Evolutionary conservation across 2,888 invertebrate genomes (phyloP).

Genomic region (Pachymerium ferrugineum): DNA sequence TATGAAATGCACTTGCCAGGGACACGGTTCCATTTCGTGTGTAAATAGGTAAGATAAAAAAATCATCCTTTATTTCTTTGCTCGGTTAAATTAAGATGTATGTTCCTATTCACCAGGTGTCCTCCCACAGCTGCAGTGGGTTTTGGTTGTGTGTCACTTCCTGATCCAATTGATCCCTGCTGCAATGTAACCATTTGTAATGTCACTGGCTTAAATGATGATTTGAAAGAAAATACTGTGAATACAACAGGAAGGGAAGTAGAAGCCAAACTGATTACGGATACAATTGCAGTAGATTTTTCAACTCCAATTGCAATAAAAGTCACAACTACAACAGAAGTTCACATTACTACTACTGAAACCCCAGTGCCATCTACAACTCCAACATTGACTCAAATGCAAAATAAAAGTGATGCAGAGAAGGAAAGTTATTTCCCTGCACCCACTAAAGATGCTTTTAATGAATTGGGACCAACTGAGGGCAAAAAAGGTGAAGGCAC

Average conservation of each 20-base stretch:
- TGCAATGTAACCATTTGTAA: conserved; percentile 81
- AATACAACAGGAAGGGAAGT: not conserved
- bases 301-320: no score
- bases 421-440: not conserved
- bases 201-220: conserved; percentile 1
- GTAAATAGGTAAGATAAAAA: conserved; percentile 56
- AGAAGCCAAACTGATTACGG: not conserved
- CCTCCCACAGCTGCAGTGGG: not conserved
- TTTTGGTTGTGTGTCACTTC: conserved; percentile 67
- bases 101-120: no score
- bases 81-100: no score
- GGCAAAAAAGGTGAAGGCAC: conserved; percentile 1
- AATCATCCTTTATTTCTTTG: conserved; percentile 9
- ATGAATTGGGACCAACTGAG: not conserved
- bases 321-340: not conserved
- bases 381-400: not conserved
- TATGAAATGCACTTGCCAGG: conserved; percentile 68
- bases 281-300: no score
- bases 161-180: conserved; percentile 75
- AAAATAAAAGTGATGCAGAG: not conserved
- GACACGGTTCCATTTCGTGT: conserved; percentile 66
- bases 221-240: not conserved
- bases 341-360: not conserved
- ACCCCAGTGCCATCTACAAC: not conserved
- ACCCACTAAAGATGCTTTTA: not conserved